Base-by-base conservation (phyloP, 2,888 invertebrate species). In the Linnaemya tessellans region DNA sequence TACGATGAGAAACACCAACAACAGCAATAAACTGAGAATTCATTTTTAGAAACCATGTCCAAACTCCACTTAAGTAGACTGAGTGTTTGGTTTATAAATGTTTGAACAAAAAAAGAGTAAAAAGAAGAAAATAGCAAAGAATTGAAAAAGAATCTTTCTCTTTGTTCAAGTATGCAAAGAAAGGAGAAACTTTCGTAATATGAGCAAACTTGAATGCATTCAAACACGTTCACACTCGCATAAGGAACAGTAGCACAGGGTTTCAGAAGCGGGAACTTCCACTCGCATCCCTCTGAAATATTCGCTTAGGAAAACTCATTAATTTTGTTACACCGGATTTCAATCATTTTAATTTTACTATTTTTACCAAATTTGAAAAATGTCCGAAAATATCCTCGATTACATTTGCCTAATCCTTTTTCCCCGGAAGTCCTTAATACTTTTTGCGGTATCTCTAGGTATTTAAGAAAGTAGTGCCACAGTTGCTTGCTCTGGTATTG, bases 41-140 rank as follows among this genome's bases (percentile, higher is more conserved):
- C 13, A 22, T 62, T 68, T 43, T 62, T 35, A 25, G 41, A 75
- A 81, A 73, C 60, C 65, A 84, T 67, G 75, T 84, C 65, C 65
- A 71, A 80, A 68, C 77, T 80, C 77, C 64, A 68, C 80, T 84
- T 80, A 46, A 80, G 60, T 7, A 62, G 70, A 58, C 25, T 51
- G 71, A 73, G 71, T 80, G 67, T 84, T 84, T 80, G 80, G 58
- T 77, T 80, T 84, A 51, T 84, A 74, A 84, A 84, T 84, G 80
- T 80, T 84, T 71, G 20, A 84, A 71, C 43, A 71, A 8, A 49
- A 25, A 75, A 75, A 54, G 35, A 54, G 15, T 35, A 43, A 49
- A 73, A 43, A 78, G 22, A 56, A 70, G 25, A 60, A 18, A 49
- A 49, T 18, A 9, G 18, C n/a, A 51, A 62, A 41, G 46, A 65